phyloP scores from a whole-genome alignment of 2,888 invertebrate species.

The Actias luna region DNA sequence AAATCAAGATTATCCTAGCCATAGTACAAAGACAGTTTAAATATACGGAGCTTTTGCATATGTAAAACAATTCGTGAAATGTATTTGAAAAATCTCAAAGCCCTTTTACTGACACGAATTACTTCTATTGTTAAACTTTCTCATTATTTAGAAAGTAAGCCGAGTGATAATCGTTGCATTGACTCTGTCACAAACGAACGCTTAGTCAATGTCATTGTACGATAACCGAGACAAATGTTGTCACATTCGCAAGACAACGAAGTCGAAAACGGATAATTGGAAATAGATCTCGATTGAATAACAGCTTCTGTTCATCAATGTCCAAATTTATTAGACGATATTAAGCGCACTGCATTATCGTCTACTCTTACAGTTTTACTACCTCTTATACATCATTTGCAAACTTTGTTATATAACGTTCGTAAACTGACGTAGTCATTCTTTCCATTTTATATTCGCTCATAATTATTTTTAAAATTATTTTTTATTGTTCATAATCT shows the following conservation, averaged over 20 bases:
- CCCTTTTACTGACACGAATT: slow-evolving; percentile 7
- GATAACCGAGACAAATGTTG: slow-evolving; percentile 40
- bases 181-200: slow-evolving; percentile 11
- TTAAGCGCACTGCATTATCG: too few species aligned
- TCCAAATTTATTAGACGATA: not conserved
- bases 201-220: slow-evolving; percentile 34
- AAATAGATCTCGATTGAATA: not conserved
- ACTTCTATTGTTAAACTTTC: slow-evolving; percentile 4
- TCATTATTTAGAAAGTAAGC: slow-evolving; percentile 12
- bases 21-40: not conserved
- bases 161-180: slow-evolving; percentile 4
- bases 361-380: too few species aligned
- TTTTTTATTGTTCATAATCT: too few species aligned
- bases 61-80: not conserved
- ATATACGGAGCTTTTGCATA: not conserved
- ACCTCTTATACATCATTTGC: too few species aligned
- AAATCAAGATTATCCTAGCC: not conserved
- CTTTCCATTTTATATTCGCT: too few species aligned
- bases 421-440: too few species aligned
- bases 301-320: not conserved
- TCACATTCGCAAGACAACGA: slow-evolving; percentile 42
- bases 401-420: too few species aligned
- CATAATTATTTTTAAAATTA: too few species aligned
- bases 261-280: slow-evolving; percentile 29
- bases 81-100: not conserved